These are phyloP conservation scores for Phocides pigmalion DNA, from an alignment of 1,140 invertebrate species.

Conservation along the genomic window DNA sequence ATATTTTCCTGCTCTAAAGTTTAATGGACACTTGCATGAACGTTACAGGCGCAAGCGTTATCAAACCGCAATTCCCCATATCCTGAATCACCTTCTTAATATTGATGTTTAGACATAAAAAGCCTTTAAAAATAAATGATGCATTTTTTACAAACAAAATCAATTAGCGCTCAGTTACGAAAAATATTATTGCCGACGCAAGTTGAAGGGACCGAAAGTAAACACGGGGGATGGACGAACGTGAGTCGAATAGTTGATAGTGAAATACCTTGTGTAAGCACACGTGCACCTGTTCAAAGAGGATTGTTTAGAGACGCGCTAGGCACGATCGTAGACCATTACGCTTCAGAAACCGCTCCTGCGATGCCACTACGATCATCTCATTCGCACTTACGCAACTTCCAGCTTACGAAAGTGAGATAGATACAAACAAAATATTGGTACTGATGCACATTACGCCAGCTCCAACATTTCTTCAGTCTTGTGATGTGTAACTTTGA, in stretches of 20 bases:
- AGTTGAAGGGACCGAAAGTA: slow-evolving; percentile 34
- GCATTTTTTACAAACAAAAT: slow-evolving; percentile 12
- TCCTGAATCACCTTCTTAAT: no score
- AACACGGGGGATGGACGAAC: slow-evolving; percentile 38
- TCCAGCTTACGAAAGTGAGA: slow-evolving; percentile 16
- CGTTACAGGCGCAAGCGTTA: no score
- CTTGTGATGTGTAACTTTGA: slow-evolving; percentile 32
- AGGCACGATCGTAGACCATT: slow-evolving; percentile 38
- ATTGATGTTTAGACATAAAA: no score
- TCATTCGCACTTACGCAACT: slow-evolving; percentile 35
- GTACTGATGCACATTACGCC: slow-evolving; percentile 15
- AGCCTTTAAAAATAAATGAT: background rate
- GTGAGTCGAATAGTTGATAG: slow-evolving; percentile 51
- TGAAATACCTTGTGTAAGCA: slow-evolving; percentile 67
- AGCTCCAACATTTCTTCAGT: slow-evolving; percentile 34
- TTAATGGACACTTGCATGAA: no score
- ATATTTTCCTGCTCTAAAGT: no score
- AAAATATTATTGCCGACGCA: slow-evolving; percentile 23
- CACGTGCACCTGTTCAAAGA: slow-evolving; percentile 70
- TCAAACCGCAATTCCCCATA: no score
- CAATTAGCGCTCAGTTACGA: slow-evolving; percentile 23
- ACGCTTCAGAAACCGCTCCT: slow-evolving; percentile 20
- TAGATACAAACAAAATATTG: slow-evolving; percentile 23
- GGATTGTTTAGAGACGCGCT: slow-evolving; percentile 55
- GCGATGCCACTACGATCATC: slow-evolving; percentile 5